These are phyloP conservation scores for Oreocharis arfaki DNA, from an alignment of 2,113 vertebrate species.

Conservation along the genomic window DNA sequence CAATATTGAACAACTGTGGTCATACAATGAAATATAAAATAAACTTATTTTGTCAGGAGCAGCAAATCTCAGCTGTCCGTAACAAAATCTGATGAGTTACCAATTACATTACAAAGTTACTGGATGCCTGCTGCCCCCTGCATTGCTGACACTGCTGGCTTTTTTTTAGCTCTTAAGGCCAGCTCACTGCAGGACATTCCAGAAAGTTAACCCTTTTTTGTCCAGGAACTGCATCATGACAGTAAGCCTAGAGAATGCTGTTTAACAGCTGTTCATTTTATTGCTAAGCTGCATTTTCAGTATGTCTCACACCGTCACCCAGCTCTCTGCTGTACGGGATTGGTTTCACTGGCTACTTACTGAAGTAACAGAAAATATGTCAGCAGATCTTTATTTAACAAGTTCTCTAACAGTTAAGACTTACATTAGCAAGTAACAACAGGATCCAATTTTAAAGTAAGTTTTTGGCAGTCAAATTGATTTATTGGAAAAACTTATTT, in stretches of 20 bases:
- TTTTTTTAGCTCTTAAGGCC: neutral
- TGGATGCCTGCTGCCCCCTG: neutral
- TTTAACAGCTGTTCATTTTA: neutral
- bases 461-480: neutral
- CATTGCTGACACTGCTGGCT: neutral
- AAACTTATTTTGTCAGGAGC: neutral
- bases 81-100: neutral
- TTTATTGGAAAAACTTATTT: neutral
- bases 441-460: neutral
- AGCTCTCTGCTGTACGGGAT: neutral
- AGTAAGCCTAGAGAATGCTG: neutral
- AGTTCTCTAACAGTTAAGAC: neutral
- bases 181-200: neutral
- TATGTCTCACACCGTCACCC: neutral
- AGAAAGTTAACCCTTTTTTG: neutral
- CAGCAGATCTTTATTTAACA: neutral
- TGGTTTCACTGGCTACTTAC: neutral
- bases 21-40: neutral
- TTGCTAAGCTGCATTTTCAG: neutral
- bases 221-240: neutral
- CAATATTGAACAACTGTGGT: neutral
- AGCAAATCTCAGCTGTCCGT: neutral
- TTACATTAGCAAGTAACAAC: neutral
- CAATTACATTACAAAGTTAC: neutral
- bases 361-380: neutral